Evolutionary conservation across 2,888 invertebrate genomes (phyloP), one percentile per base, ranked within the genome.

Genomic region (Falcaria lacertinaria): DNA sequence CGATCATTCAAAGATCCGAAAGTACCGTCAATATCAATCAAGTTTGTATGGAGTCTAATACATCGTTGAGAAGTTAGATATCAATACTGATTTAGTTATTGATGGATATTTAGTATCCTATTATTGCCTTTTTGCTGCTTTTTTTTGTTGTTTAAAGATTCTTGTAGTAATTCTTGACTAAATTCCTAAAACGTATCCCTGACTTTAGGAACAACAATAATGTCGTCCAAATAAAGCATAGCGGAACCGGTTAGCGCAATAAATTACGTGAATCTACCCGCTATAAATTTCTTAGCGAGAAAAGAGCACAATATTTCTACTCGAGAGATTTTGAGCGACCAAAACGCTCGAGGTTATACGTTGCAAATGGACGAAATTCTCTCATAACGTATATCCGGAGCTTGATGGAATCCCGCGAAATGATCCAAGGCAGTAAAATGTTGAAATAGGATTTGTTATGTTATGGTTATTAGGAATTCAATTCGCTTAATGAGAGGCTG

Each of bases 401-500:
- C 60, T 60, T 60, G 56, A 45, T 7, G 48, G 36, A 54, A 60
- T 47, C 49, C 49, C 40, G 44, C 33, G 34, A 40, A 50, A 39
- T 52, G 53, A 55, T 44, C 47, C 33, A 43, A 47, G 52, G 48
- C 39, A 34, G 41, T 41, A 44, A 44, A 47, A 44, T 44, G 41
- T 38, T 41, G 48, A 34, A 52, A 58, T 58, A 14, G 25, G 25
- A 15, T 22, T 37, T 22, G 46, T 37, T 33, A 19, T 48, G 48
- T 15, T 53, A 52, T 50, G 36, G 49, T 56, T 52, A 57, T 58
- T 58, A 52, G 49, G 52, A 42, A 54, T 58, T 52, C 57, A 60
- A 58, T 60, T 60, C 57, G 45, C 48, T 48, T 54, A 58, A 58
- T 48, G 50, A 49, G 46, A 52, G 51, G 48, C 28, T 28, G 28